Conservation (phyloP, 2,113 vertebrate species). For the Polyodon spathula region DNA sequence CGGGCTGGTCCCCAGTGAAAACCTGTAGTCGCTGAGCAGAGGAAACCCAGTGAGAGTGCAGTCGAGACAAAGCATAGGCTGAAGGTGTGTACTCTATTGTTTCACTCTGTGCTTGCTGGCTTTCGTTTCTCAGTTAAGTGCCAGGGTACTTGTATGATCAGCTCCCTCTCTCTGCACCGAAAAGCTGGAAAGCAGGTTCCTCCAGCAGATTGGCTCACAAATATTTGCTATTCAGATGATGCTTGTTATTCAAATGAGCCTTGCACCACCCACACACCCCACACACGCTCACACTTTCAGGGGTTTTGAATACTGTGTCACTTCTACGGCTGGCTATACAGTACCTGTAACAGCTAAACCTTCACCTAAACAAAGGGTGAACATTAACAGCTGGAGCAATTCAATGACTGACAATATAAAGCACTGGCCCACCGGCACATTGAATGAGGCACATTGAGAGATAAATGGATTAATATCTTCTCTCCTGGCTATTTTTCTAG, state of each 20-base stretch:
- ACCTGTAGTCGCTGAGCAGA: not conserved
- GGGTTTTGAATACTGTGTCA: too few relatives aligned
- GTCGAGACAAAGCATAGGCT: not conserved
- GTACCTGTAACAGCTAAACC: too few relatives aligned
- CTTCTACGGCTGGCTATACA: too few relatives aligned
- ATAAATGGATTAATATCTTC: too few relatives aligned
- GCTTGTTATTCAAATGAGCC: constrained; percentile 2
- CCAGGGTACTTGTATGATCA: not conserved
- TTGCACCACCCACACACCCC: not conserved
- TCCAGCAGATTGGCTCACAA: constrained; percentile 8
- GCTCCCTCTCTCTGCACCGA: not conserved
- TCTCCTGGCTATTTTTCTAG: too few relatives aligned
- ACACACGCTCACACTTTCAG: not conserved
- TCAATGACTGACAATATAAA: too few relatives aligned
- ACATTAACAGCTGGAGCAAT: too few relatives aligned
- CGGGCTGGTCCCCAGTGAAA: not conserved
- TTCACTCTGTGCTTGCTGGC: not conserved
- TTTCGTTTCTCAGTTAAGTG: not conserved
- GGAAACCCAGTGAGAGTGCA: not conserved
- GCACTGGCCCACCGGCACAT: too few relatives aligned
- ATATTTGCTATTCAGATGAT: constrained; percentile 5
- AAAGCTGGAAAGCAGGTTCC: constrained; percentile 10
- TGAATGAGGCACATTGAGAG: too few relatives aligned
- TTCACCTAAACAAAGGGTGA: too few relatives aligned
- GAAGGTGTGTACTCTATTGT: not conserved